These are phyloP conservation scores for Hirtodrosophila trivittata DNA, from an alignment of 2,888 invertebrate species.

Conservation along the genomic window DNA sequence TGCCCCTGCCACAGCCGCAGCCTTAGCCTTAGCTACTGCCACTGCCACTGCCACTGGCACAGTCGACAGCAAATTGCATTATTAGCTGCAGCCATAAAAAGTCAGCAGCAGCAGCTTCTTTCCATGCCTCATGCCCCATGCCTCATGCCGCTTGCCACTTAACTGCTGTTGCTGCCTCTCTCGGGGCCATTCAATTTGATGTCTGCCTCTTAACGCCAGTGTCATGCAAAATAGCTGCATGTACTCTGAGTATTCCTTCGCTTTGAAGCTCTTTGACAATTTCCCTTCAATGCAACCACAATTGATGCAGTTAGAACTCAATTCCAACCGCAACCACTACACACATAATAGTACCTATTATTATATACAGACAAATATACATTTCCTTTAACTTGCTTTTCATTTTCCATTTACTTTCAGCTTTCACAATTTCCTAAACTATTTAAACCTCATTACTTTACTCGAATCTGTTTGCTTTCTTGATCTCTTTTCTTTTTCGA, in stretches of 20 bases:
- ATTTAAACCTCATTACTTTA: too few species aligned
- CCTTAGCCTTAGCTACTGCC: too few species aligned
- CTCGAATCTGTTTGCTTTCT: too few species aligned
- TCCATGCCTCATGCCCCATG: constrained; percentile 12
- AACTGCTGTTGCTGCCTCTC: constrained; percentile 10
- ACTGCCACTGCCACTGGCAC: constrained; percentile 29
- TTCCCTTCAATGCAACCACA: constrained; percentile 45
- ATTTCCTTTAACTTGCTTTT: too few species aligned
- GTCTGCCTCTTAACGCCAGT: constrained; percentile 73
- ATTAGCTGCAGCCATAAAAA: constrained; percentile 75
- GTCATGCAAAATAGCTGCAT: constrained; percentile 71
- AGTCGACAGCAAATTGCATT: constrained; percentile 71
- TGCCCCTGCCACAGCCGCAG: constrained; percentile 22
- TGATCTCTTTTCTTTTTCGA: too few species aligned
- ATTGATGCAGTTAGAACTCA: constrained; percentile 46
- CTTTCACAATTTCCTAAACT: too few species aligned
- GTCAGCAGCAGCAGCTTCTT: constrained; percentile 37
- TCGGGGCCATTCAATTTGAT: constrained; percentile 70
- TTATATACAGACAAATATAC: background rate
- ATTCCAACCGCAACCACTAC: constrained; percentile 8
- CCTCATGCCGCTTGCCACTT: constrained; percentile 4
- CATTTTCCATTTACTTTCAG: too few species aligned
- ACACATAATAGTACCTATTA: constrained; percentile 4
- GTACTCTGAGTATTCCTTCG: constrained; percentile 68
- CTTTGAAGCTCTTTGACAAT: constrained; percentile 52